Conservation (phyloP, 2,113 vertebrate species). For the Polyodon spathula region DNA sequence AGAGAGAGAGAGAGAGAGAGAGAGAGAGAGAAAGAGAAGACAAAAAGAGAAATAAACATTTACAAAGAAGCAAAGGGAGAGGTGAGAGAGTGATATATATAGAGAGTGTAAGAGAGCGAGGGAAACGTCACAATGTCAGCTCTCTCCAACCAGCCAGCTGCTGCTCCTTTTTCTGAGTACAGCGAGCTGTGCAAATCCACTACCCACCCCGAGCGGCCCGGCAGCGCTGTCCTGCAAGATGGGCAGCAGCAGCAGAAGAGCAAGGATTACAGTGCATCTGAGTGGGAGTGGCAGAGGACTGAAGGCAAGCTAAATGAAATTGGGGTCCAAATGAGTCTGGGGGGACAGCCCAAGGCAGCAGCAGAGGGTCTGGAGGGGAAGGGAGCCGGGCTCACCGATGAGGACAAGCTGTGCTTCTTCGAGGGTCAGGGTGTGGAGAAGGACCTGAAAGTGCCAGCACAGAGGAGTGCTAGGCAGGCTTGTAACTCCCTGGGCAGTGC, state of each 20-base stretch:
- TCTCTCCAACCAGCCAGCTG: constrained; percentile 68
- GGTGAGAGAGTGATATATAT: constrained; percentile 26
- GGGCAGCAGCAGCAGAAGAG: constrained; percentile 29
- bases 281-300: constrained; percentile 80
- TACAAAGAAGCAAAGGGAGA: constrained; percentile 13
- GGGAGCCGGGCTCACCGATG: constrained; percentile 69
- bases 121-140: constrained; percentile 64
- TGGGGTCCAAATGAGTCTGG: constrained; percentile 51
- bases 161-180: constrained; percentile 59
- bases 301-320: constrained; percentile 64
- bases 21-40: constrained; percentile 20
- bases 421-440: constrained; percentile 53
- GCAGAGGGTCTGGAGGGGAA: constrained; percentile 47
- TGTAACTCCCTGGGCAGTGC: constrained; percentile 46
- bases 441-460: constrained; percentile 56
- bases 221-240: constrained; percentile 22
- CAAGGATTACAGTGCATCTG: constrained; percentile 47
- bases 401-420: constrained; percentile 84
- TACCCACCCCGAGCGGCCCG: constrained; percentile 38
- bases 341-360: constrained; percentile 39
- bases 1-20: constrained; percentile 32
- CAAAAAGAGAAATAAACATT: constrained; percentile 19
- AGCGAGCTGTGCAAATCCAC: constrained; percentile 65
- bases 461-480: constrained; percentile 31
- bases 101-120: constrained; percentile 15